These are phyloP conservation scores for Campylorhamphus procurvoides DNA, from an alignment of 2,113 vertebrate species.

Conservation along the genomic window DNA sequence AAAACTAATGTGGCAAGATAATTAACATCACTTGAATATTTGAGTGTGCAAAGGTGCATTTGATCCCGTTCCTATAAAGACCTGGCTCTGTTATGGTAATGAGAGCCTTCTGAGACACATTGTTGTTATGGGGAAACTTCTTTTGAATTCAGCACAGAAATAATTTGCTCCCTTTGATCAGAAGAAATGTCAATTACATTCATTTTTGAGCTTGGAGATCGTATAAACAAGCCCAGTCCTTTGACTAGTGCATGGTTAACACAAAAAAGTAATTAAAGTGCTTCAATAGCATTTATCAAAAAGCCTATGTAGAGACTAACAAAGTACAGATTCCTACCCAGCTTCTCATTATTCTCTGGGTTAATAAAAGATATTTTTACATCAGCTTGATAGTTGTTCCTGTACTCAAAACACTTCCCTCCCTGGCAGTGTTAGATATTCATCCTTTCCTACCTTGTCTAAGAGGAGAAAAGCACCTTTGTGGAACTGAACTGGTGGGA, in stretches of 20 bases:
- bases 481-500: neutral
- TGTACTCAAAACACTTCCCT: neutral
- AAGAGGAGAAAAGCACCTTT: neutral
- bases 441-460: neutral
- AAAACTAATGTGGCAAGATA: neutral
- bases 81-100: conserved; percentile 44
- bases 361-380: neutral
- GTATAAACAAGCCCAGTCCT: conserved; percentile 8
- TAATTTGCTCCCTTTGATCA: conserved; percentile 37
- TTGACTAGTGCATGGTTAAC: conserved; percentile 1
- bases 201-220: neutral
- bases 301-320: neutral
- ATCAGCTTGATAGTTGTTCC: neutral
- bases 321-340: neutral
- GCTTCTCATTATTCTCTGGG: neutral
- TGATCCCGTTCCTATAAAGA: conserved; percentile 6
- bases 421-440: neutral
- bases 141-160: conserved; percentile 14
- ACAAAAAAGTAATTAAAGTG: conserved; percentile 34
- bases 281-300: conserved; percentile 16
- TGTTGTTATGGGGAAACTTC: neutral
- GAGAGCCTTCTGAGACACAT: neutral
- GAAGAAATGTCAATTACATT: conserved; percentile 26
- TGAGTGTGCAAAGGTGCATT: conserved; percentile 21
- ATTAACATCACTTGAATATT: neutral